phyloP scores from a whole-genome alignment of 2,888 invertebrate genomes.

The Drosophila neonasuta region DNA sequence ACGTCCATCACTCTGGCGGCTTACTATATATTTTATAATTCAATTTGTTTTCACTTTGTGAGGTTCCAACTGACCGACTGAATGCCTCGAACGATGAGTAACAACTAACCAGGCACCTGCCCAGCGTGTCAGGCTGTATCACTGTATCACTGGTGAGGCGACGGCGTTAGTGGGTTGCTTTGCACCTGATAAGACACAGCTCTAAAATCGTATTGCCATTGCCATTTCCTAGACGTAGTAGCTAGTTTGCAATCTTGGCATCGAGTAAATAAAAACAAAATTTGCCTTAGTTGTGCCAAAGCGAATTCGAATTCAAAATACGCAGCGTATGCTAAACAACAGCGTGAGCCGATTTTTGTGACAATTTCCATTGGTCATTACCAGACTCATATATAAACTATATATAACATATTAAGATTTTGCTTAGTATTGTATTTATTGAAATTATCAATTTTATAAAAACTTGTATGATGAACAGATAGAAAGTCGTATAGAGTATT shows the following conservation, averaged over 20 bases:
- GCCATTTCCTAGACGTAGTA: constrained; percentile 35
- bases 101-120: constrained; percentile 57
- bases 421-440: background rate
- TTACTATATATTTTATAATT: constrained; percentile 3
- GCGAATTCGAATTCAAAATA: constrained; percentile 30
- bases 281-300: constrained; percentile 32
- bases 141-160: constrained; percentile 13
- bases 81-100: constrained; percentile 58
- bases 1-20: constrained; percentile 51
- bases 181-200: constrained; percentile 53
- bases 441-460: background rate
- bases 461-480: no score
- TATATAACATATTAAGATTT: background rate
- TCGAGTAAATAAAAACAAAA: constrained; percentile 37
- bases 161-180: constrained; percentile 11
- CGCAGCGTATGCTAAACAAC: constrained; percentile 36
- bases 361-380: constrained; percentile 23
- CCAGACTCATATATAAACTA: background rate
- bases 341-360: constrained; percentile 10
- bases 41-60: background rate
- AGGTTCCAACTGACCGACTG: constrained; percentile 37
- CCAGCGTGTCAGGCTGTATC: constrained; percentile 18
- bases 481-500: background rate
- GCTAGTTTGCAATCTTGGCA: constrained; percentile 39
- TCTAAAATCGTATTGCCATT: constrained; percentile 42